Base-by-base conservation (phyloP, 1,140 invertebrate species). In the Whitmania pigra region DNA sequence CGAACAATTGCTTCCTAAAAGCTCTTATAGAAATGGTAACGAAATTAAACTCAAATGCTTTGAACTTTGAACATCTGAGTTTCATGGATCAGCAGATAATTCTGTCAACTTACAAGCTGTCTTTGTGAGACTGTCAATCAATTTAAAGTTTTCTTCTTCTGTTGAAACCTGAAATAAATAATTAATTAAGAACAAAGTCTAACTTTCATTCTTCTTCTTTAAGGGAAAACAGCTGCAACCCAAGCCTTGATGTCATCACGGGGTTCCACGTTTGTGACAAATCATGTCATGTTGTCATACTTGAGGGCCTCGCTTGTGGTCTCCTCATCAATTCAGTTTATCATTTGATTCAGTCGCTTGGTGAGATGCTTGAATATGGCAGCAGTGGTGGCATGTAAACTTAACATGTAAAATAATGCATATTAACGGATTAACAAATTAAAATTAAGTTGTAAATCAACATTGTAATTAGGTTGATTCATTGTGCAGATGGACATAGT, bases 11-110 rank as follows among this genome's bases (percentile, higher is more conserved):
- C 43, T 49, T 49, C 43, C 43, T 49, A 17, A 49, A 17, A 49
- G 43, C 43, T 49, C 43, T 49, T 17, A 13, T 49, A 13, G 43
- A 49, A 49, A 49, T 49, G 43, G 57, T 22, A n/a, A 63, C 22
- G 20, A 63, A 25, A 20, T 63, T 63, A 31, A 63, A 25, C 22
- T 13, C 22, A 15, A 63, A 18, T 13, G 29, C 22, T 15, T 22
- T 63, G 22, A 63, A 63, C 22, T 13, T 63, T 6, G 29, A 63
- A 63, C 22, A 25, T 11, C 22, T 18, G 57, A 63, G 4, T 63
- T 63, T 63, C 29, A 25, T 31, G 22, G 22, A 63, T 63, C 57
- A 63, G 57, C 57, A 63, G 29, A 63, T 63, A 31, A 22, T 63
- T 25, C 57, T 25, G 18, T 31, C 29, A 22, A 63, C 29, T 63